Base-by-base conservation (phyloP, 2,113 vertebrate species). In the Melospiza melodia region DNA sequence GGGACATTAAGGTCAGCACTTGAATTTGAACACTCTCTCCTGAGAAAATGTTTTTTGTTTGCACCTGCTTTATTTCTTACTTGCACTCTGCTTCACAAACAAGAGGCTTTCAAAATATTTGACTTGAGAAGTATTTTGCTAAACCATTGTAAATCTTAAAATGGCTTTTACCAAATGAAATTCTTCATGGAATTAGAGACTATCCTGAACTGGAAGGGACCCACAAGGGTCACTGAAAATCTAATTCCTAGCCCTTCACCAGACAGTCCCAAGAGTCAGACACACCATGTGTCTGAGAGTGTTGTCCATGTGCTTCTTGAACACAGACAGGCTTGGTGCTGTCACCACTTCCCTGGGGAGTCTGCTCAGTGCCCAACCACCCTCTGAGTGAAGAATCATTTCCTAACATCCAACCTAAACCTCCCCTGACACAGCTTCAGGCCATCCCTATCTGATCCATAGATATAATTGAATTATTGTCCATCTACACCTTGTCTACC, bases 91-190 rank as follows among this genome's bases (percentile, higher is more conserved):
- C 46, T 54, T 76, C 48, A 31, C 9, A 62, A 66, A 54, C 19
- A 76, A 79, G 49, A 46, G 54, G 11, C 74, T 95, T 96, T 94
- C 57, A 91, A 78, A 84, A 25, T 27, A 72, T 63, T 94, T 92
- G 43, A 58, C 31, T 66, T 54, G 37, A 43, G 10, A 71, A 63
- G 4, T 57, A 83, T 95, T 94, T 90, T 92, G 16, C 39, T 93
- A 44, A 94, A 79, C 52, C 2, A 14, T 28, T 75, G 46, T 39
- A 86, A 73, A 69, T 82, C 33, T 89, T 49, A 88, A 94, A 67
- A 28, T 72, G 39, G 10, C 37, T 94, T 92, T 92, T 39, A 63
- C 30, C 11, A 78, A 82, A 39, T 51, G 0, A 83, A 86, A 51
- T 37, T 58, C n/a, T 77, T 73, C 7, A 30, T n/a, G 30, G 52